phyloP scores from a whole-genome alignment of 2,113 vertebrate genomes.

The Paralichthys olivaceus region DNA sequence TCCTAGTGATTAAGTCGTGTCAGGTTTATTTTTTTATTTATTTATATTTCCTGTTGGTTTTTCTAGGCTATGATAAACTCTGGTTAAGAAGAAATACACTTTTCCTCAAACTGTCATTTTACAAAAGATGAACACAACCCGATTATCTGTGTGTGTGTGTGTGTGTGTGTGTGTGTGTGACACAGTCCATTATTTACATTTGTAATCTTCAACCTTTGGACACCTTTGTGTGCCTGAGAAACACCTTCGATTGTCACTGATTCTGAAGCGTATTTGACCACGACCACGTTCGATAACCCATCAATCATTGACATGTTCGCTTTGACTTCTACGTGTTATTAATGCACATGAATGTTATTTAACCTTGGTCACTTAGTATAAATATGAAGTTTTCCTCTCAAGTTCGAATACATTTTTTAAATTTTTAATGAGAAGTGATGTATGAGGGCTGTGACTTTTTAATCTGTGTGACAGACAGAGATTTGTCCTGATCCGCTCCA shows the following conservation, averaged over 20 bases:
- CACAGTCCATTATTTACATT: not conserved
- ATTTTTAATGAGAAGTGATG: no score
- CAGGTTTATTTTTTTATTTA: not conserved
- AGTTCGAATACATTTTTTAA: no score
- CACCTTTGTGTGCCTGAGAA: not conserved
- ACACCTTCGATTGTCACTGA: not conserved
- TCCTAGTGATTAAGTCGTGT: not conserved
- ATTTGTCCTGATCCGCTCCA: no score
- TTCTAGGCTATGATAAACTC: no score
- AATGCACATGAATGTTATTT: no score
- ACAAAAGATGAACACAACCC: not conserved
- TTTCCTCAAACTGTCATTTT: not conserved
- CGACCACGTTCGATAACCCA: not conserved
- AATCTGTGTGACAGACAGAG: no score
- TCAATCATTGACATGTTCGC: not conserved
- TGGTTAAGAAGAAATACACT: not conserved
- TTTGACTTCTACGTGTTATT: no score
- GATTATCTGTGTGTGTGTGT: not conserved
- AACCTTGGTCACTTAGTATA: no score
- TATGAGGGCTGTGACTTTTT: no score
- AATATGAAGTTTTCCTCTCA: no score
- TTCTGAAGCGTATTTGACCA: not conserved
- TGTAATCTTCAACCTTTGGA: constrained; percentile 8
- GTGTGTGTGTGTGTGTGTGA: not conserved
- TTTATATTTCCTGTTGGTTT: not conserved